Percentiles rank a stretch among this genome's conserved stretches.
These are phyloP conservation scores for Malthinus seriepunctatus DNA, from an alignment of 2,888 invertebrate species.

Conservation along the genomic window DNA sequence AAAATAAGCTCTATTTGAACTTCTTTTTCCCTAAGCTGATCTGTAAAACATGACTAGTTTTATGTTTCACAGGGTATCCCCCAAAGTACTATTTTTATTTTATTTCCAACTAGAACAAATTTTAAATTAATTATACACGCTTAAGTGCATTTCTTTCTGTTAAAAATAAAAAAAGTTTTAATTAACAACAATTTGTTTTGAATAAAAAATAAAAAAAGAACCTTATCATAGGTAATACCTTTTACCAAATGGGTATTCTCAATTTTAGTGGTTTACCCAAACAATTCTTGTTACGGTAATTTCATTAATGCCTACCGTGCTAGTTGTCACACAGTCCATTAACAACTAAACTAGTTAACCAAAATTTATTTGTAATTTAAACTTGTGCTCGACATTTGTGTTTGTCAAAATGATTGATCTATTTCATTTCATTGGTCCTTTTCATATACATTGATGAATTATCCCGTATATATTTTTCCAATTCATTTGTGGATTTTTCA, in stretches of 20 bases:
- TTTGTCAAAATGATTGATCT: slow-evolving; percentile 34
- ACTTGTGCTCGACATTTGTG: slow-evolving; percentile 13
- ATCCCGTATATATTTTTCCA: slow-evolving; percentile 10
- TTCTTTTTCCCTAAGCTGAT: no score
- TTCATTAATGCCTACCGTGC: slow-evolving; percentile 5
- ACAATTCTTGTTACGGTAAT: slow-evolving; percentile 4
- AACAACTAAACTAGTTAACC: slow-evolving; percentile 15
- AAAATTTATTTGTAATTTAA: slow-evolving; percentile 19
- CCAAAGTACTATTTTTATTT: no score
- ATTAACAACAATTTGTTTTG: no score
- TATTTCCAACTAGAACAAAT: no score
- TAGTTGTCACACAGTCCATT: slow-evolving; percentile 19
- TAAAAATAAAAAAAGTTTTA: no score
- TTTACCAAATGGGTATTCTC: background rate
- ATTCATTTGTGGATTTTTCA: slow-evolving; percentile 34
- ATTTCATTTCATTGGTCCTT: slow-evolving; percentile 31
- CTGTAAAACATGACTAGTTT: no score
- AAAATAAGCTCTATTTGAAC: no score
- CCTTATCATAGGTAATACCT: no score
- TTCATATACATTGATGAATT: slow-evolving; percentile 8
- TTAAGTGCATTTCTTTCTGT: no score
- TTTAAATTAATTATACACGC: no score
- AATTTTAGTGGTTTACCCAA: slow-evolving; percentile 1
- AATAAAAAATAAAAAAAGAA: no score
- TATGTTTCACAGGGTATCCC: no score